Base-by-base conservation (phyloP, 2,888 invertebrate genomes). In the Eupithecia dodoneata region DNA sequence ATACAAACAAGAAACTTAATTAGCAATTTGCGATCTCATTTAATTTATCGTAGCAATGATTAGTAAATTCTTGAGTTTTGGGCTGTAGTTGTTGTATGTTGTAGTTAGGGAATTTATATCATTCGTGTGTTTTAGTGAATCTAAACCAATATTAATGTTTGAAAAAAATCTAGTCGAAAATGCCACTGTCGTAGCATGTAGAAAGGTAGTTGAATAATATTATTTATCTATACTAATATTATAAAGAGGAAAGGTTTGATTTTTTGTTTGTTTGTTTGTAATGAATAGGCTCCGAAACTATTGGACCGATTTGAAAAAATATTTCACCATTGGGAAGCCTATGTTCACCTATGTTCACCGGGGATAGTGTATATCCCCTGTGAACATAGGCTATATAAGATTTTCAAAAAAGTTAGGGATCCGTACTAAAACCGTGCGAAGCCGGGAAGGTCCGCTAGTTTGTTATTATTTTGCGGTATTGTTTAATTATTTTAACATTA, bases 21-120 rank as follows among this genome's bases (percentile, higher is more conserved):
- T 30, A 30, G 1, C 1, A 30, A 30, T 44, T 45, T 18, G 44
- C 52, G 30, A 42, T 66, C 63, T 63, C 30, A 63, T 30, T 63
- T 63, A 30, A 63, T 63, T 10, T 63, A 63, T 30, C 4, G 63
- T 63, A 63, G 59, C 59, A 59, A 9, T 55, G 59, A 59, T 59
- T 30, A n/a, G 3, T 12, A 30, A 7, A 30, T 30, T 10, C 30
- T 18, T 70, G 12, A 70, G 63, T 63, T 63, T 70, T 70, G 70
- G 47, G 15, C 15, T 66, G 15, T 66, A 77, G n/a, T n/a, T n/a
- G n/a, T n/a, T n/a, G n/a, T n/a, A 83, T 80, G 84, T 82, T 82
- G 81, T 89, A 89, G 89, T 84, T 89, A 89, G 88, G 83, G 84
- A 88, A 90, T 87, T 89, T 90, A 88, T 90, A 89, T 75, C 30